phyloP scores from a whole-genome alignment of 2,113 vertebrate genomes.

The Atherinomorus stipes region DNA sequence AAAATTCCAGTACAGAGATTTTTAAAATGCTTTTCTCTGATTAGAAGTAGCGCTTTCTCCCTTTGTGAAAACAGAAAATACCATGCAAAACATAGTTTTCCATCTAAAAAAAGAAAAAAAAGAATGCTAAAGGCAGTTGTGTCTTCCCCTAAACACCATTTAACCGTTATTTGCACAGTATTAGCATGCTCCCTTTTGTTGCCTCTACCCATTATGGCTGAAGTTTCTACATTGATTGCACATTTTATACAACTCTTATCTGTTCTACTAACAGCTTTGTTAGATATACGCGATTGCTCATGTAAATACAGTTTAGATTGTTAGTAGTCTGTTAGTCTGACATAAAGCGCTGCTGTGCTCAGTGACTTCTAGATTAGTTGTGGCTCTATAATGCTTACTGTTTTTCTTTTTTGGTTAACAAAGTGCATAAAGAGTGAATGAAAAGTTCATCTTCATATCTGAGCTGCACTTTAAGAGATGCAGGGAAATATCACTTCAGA shows the following conservation, averaged over 20 bases:
- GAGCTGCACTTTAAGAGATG: background rate
- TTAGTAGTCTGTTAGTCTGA: background rate
- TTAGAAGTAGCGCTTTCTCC: background rate
- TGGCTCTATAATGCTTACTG: constrained; percentile 3
- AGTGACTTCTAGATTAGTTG: background rate
- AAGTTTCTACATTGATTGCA: constrained; percentile 41
- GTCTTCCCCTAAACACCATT: background rate
- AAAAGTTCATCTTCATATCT: background rate
- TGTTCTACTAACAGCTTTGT: constrained; percentile 17
- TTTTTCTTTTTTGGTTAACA: constrained; percentile 4
- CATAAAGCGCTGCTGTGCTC: constrained; percentile 22
- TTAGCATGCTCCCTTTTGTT: constrained; percentile 30
- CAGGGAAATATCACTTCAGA: background rate
- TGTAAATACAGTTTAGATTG: constrained; percentile 14
- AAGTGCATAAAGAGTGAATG: constrained; percentile 26
- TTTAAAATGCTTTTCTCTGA: background rate
- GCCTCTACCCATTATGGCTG: background rate
- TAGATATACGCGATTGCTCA: background rate
- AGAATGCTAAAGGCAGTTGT: background rate
- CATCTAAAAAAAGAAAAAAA: background rate
- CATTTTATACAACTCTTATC: constrained; percentile 19
- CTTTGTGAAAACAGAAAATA: background rate
- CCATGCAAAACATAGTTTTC: constrained; percentile 10
- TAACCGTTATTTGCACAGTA: background rate
- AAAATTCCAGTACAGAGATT: background rate